phyloP scores from a whole-genome alignment of 2,888 invertebrate genomes.

The Eupelmus urozonus region DNA sequence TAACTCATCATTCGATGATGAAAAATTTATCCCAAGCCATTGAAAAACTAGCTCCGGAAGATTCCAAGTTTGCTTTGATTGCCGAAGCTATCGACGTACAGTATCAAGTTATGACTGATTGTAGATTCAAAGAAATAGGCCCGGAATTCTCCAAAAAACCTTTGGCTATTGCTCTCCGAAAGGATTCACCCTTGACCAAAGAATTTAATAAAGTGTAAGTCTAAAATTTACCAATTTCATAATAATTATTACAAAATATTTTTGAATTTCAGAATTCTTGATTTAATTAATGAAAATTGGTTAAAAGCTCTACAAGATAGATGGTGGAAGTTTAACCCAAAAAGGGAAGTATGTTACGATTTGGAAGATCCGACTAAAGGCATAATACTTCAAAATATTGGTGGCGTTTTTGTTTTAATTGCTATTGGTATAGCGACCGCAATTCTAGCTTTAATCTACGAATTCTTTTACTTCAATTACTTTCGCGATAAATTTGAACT shows the following conservation, averaged over 20 bases:
- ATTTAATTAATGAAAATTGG: constrained; percentile 20
- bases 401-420: constrained; percentile 96
- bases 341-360: constrained; percentile 86
- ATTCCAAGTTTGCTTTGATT: constrained; percentile 90
- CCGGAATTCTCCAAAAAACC: constrained; percentile 97
- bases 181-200: constrained; percentile 92
- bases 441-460: constrained; percentile 91
- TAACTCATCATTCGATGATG: constrained; percentile 79
- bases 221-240: neutral
- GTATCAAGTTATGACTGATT: constrained; percentile 86
- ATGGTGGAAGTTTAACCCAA: constrained; percentile 95
- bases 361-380: constrained; percentile 95
- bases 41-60: constrained; percentile 73
- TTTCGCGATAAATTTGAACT: neutral
- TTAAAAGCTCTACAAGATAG: constrained; percentile 93
- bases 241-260: constrained; percentile 7
- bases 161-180: constrained; percentile 95
- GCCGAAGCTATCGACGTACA: constrained; percentile 95
- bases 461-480: constrained; percentile 93
- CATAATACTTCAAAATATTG: constrained; percentile 96
- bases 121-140: constrained; percentile 93
- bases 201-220: constrained; percentile 94
- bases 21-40: constrained; percentile 7
- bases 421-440: constrained; percentile 94
- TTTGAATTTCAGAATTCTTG: constrained; percentile 42